A percentile compares a stretch with the other conserved stretches of the same genome.
These are phyloP conservation scores for Galeopsomyia nigrocyanea DNA, from an alignment of 2,888 invertebrate species.

Conservation along the genomic window DNA sequence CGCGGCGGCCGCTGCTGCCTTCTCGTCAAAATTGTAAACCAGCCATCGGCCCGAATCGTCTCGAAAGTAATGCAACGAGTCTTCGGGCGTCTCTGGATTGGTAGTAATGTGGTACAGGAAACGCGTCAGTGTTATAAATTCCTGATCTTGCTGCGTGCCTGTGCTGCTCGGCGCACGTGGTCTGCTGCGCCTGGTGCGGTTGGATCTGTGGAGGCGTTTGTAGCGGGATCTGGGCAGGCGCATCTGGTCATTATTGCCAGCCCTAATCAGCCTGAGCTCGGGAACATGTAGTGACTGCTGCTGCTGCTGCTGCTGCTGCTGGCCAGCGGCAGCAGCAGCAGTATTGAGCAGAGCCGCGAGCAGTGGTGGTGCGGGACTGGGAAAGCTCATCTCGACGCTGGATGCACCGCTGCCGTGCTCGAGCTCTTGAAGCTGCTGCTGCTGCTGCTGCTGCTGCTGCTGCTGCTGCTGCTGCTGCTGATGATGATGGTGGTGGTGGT, in stretches of 20 bases:
- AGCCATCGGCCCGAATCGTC: conserved; percentile 91
- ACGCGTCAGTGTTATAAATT: conserved; percentile 51
- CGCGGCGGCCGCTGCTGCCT: conserved; percentile 73
- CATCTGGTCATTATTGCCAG: conserved; percentile 37
- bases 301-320: conserved; percentile 37
- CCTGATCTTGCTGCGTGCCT: conserved; percentile 51
- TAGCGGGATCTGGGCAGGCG: conserved; percentile 62
- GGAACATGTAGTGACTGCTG: conserved; percentile 14
- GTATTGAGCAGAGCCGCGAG: conserved; percentile 76
- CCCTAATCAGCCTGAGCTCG: conserved; percentile 42
- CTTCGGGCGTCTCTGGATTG: conserved; percentile 81
- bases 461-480: conserved; percentile 12
- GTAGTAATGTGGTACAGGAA: conserved; percentile 78
- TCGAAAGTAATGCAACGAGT: conserved; percentile 88
- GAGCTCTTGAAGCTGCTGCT: background rate
- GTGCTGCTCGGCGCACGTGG: no score
- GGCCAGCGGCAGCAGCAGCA: conserved; percentile 62
- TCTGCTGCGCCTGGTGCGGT: conserved; percentile 59
- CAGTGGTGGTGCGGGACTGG: conserved; percentile 74
- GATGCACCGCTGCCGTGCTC: conserved; percentile 70
- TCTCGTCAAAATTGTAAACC: conserved; percentile 88
- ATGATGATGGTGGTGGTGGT: conserved; percentile 60
- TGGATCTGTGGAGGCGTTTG: conserved; percentile 73
- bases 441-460: background rate
- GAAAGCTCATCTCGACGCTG: conserved; percentile 76